Conservation (phyloP, 2,113 vertebrate genomes). For the Petromus typicus region DNA sequence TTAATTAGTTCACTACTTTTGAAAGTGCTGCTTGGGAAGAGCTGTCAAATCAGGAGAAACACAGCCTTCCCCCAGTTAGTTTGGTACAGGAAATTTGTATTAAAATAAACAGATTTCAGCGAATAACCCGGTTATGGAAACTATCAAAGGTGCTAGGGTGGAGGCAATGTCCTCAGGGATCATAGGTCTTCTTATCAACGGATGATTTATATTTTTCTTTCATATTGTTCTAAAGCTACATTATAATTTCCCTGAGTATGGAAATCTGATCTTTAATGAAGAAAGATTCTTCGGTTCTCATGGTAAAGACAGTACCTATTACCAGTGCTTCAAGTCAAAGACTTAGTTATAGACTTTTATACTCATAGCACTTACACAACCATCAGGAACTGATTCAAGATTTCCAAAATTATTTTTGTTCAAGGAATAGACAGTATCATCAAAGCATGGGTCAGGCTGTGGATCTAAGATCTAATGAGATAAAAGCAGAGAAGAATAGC, state of each 20-base stretch:
- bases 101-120: constrained; percentile 8
- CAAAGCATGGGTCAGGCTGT: background rate
- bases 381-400: background rate
- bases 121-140: background rate
- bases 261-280: background rate
- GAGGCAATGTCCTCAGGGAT: background rate
- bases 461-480: background rate
- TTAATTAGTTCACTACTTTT: constrained; percentile 35
- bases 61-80: background rate
- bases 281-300: background rate
- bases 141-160: background rate
- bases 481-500: background rate
- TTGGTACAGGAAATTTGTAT: background rate
- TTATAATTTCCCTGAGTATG: background rate
- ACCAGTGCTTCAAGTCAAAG: background rate
- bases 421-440: background rate
- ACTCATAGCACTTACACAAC: background rate
- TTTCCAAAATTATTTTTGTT: background rate
- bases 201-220: background rate
- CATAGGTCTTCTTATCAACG: background rate
- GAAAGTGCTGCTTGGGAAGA: background rate
- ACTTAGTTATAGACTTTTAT: background rate
- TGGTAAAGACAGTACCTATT: background rate
- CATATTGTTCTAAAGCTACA: background rate
- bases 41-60: constrained; percentile 37